Percentiles rank a stretch among this genome's conserved stretches.
Conservation (phyloP, 1,140 invertebrate species). For the Apis dorsata region DNA sequence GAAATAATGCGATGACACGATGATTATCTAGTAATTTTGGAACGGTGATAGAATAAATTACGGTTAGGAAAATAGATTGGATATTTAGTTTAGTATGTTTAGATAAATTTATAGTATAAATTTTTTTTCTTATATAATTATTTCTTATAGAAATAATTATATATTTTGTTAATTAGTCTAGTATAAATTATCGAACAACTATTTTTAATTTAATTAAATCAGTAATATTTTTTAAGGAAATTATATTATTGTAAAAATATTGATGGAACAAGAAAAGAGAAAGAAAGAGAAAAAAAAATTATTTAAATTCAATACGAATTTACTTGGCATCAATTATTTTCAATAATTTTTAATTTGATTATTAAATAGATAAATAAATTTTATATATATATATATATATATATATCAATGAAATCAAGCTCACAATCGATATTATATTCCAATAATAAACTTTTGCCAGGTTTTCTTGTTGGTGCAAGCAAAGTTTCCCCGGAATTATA, state of each 20-base stretch:
- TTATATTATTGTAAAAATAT: no score
- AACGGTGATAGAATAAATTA: background rate
- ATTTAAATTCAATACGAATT: no score
- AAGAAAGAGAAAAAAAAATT: no score
- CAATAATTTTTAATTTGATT: no score
- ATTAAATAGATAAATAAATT: background rate
- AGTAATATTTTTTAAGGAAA: no score
- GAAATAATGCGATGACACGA: background rate
- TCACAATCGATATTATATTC: background rate
- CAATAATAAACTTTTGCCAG: background rate
- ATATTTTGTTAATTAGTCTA: no score
- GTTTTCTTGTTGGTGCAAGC: background rate
- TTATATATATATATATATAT: background rate
- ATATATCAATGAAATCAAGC: background rate
- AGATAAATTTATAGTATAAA: background rate
- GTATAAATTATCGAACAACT: no score
- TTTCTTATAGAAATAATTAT: no score
- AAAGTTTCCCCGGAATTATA: background rate
- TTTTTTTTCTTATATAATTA: no score
- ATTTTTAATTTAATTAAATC: no score
- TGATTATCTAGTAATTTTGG: background rate
- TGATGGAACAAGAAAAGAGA: no score
- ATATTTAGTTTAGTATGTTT: background rate
- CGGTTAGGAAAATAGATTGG: background rate
- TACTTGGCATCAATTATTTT: no score